Evolutionary conservation across 2,113 vertebrate species (phyloP).

Genomic region (Charina bottae): DNA sequence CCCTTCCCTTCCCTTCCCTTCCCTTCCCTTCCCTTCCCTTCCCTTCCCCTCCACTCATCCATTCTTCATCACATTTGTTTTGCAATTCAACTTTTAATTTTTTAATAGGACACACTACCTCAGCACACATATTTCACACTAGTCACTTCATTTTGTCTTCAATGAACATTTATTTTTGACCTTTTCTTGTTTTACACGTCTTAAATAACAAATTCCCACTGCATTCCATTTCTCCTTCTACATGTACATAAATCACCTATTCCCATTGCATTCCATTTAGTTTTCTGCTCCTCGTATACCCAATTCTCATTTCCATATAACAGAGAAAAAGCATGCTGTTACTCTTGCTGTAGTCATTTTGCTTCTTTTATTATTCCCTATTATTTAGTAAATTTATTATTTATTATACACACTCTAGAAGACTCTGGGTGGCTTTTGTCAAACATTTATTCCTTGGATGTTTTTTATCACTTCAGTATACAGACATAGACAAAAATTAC

Average conservation of each 20-base stretch:
- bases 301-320: background rate
- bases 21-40: too few species aligned
- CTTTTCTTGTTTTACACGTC: background rate
- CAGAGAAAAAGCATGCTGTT: background rate
- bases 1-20: background rate
- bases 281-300: background rate
- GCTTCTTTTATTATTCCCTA: background rate
- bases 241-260: background rate
- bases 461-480: background rate
- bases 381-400: background rate
- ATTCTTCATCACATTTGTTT: background rate
- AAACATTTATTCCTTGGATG: background rate
- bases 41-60: background rate
- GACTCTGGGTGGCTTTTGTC: background rate
- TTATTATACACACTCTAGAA: background rate
- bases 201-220: background rate
- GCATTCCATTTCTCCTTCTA: background rate
- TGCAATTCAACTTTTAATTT: background rate
- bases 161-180: background rate
- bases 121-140: background rate
- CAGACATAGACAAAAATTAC: background rate
- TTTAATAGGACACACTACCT: background rate
- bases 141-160: background rate
- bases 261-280: background rate
- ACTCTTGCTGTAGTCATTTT: background rate